Base-by-base conservation (phyloP, 2,888 invertebrate species). In the Leptopilina myrica region DNA sequence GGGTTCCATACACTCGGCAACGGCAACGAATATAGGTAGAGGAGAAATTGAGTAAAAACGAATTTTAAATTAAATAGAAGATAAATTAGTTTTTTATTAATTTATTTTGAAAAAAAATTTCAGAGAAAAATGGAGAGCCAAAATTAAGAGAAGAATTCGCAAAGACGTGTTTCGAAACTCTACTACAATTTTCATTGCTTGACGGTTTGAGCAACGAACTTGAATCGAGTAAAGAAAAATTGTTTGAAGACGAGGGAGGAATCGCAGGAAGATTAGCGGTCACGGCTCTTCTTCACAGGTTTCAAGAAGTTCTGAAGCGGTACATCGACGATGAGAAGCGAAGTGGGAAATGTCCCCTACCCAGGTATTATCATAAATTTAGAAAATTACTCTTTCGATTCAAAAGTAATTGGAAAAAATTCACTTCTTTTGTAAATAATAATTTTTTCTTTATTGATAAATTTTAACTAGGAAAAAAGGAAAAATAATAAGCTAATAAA, bases 71-170 rank as follows among this genome's bases (percentile, higher is more conserved):
- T 65, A 53, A 9, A 62, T 73, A 78, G 14, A 59, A 14, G n/a
- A 14, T n/a, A 59, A 59, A n/a, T 33, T 33, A 33, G 33, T 33
- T 33, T 33, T 33, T 33, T 59, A 59, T n/a, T 14, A 0, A 59
- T n/a, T 12, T 11, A 59, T n/a, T 14, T 12, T 40, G 65, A 76
- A 78, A 43, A 75, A 79, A 69, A 14, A 43, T 43, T 76, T 15
- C 64, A 91, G 91, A 91, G 66, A 90, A 89, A 81, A 89, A 87
- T 33, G 88, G 88, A 4, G 91, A 92, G 80, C 90, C 91, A 0
- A 96, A 97, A 81, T 93, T 98, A 84, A 93, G 98, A 20, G 98
- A 99, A 92, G 98, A 98, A 90, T 98, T 99, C 92, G 98, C 99
- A 66, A 96, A 98, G 89, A 96, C 97, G 0, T 99, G 99, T 90